A percentile compares a stretch with the other conserved stretches of the same genome.
phyloP scores from a whole-genome alignment of 2,888 invertebrate genomes.

The Strigamia transsilvanica region DNA sequence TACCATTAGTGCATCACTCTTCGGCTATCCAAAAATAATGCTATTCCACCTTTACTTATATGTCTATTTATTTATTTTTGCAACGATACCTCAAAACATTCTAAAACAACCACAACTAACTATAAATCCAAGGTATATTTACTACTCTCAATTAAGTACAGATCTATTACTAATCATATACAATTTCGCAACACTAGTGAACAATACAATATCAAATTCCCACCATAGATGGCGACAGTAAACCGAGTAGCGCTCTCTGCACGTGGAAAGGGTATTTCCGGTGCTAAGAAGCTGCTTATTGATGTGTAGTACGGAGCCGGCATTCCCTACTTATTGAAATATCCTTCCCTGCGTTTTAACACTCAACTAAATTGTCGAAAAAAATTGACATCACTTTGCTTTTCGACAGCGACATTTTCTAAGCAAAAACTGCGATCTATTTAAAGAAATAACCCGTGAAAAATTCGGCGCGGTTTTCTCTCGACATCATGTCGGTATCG shows the following conservation, averaged over 20 bases:
- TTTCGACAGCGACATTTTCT: not conserved
- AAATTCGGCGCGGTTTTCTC: not conserved
- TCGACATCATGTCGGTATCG: constrained; percentile 46
- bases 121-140: too few species aligned
- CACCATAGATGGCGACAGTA: not conserved
- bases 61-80: too few species aligned
- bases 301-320: not conserved
- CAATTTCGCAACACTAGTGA: not conserved
- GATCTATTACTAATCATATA: too few species aligned
- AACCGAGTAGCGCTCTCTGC: constrained; percentile 6
- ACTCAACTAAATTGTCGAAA: not conserved
- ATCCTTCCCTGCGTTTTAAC: not conserved
- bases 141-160: too few species aligned
- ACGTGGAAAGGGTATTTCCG: not conserved
- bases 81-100: too few species aligned
- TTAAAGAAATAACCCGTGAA: not conserved
- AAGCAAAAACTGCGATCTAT: not conserved
- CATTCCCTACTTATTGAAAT: not conserved
- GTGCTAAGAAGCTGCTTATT: not conserved
- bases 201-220: not conserved
- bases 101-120: too few species aligned
- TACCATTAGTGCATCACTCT: too few species aligned
- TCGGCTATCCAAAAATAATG: too few species aligned
- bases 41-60: too few species aligned
- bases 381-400: not conserved